phyloP scores from a whole-genome alignment of 2,797 vertebrate species.

The Eutrigla gurnardus region DNA sequence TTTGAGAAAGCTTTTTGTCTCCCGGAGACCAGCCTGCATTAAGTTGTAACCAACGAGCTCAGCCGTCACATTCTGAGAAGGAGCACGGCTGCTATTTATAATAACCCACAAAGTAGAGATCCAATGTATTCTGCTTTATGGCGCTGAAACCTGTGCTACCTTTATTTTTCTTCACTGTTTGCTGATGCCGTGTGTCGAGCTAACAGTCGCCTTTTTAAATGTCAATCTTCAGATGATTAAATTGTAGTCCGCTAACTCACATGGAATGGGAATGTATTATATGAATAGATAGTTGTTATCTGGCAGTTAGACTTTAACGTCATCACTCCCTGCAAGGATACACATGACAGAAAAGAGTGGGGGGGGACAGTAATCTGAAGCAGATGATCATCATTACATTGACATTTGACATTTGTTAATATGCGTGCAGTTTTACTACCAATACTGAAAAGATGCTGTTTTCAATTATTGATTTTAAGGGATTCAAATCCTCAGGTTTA shows the following conservation, averaged over 20 bases:
- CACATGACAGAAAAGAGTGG: background rate
- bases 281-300: slow-evolving; percentile 9
- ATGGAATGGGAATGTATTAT: slow-evolving; percentile 13
- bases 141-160: background rate
- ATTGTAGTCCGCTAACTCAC: slow-evolving; percentile 6
- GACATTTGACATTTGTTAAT: background rate
- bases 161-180: background rate
- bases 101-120: background rate
- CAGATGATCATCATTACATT: background rate
- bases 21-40: slow-evolving; percentile 17
- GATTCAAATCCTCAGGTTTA: background rate
- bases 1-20: slow-evolving; percentile 35
- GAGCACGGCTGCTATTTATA: slow-evolving; percentile 13
- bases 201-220: slow-evolving; percentile 7
- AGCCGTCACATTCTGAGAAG: slow-evolving; percentile 11
- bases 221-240: slow-evolving; percentile 12
- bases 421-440: background rate
- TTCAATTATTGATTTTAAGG: background rate
- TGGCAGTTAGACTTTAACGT: slow-evolving; percentile 5
- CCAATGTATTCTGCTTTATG: background rate
- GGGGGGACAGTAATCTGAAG: background rate
- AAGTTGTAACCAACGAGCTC: slow-evolving; percentile 3
- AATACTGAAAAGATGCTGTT: background rate
- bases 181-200: background rate
- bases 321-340: background rate